phyloP scores from a whole-genome alignment of 1,140 invertebrate species.

The Tribolium castaneum region DNA sequence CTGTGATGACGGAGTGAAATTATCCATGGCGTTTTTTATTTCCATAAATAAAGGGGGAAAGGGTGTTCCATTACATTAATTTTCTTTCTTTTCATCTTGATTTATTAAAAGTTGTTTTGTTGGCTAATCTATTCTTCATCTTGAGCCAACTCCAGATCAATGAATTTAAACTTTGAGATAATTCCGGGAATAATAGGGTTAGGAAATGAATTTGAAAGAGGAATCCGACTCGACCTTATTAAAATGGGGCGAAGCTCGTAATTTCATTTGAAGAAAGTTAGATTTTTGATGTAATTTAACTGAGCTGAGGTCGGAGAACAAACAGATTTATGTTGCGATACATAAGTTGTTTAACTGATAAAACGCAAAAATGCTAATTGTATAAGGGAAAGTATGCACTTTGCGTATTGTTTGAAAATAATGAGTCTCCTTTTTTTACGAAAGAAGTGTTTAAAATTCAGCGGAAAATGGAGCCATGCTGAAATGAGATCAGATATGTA shows the following conservation, averaged over 20 bases:
- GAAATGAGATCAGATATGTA: not conserved
- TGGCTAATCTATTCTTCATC: slow-evolving; percentile 28
- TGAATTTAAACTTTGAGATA: slow-evolving; percentile 33
- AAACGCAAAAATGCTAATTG: too few relatives aligned
- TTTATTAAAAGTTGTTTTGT: slow-evolving; percentile 32
- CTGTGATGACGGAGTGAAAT: not conserved
- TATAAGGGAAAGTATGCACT: too few relatives aligned
- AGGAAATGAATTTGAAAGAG: slow-evolving; percentile 19
- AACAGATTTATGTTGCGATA: not conserved
- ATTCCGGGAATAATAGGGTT: slow-evolving; percentile 12
- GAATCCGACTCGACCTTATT: not conserved
- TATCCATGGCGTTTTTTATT: not conserved
- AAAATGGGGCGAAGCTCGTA: slow-evolving; percentile 7
- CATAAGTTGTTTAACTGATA: too few relatives aligned
- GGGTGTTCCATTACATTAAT: slow-evolving; percentile 30
- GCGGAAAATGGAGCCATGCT: not conserved
- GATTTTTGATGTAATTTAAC: not conserved
- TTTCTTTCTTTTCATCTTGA: slow-evolving; percentile 23
- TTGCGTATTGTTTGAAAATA: too few relatives aligned
- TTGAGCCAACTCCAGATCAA: slow-evolving; percentile 14
- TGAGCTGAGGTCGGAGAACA: not conserved
- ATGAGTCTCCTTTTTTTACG: too few relatives aligned
- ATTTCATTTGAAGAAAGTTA: slow-evolving; percentile 18
- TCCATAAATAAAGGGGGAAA: not conserved
- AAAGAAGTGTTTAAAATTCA: too few relatives aligned